These are phyloP conservation scores for Hippocampus mohnikei DNA, from an alignment of 2,113 vertebrate genomes.

Conservation along the genomic window DNA sequence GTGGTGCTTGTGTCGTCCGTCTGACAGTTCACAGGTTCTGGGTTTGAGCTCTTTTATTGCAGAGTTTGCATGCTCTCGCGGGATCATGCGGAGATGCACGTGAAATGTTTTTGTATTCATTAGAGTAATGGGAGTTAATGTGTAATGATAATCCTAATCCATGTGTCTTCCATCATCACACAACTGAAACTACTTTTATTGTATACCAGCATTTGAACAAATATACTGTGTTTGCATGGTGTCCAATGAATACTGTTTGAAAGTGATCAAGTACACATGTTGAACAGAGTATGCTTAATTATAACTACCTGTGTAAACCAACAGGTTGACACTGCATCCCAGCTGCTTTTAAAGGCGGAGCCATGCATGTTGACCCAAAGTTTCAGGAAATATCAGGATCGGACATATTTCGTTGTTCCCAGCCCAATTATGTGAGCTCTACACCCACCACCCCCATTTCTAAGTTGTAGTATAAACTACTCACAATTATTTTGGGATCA, in stretches of 20 bases:
- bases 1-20: not conserved
- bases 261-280: not conserved
- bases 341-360: not conserved
- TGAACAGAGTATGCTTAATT: not conserved
- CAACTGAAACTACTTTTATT: not conserved
- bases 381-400: not conserved
- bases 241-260: not conserved
- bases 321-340: not conserved
- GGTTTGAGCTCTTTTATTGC: not conserved
- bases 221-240: not conserved
- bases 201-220: not conserved
- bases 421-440: too few relatives aligned
- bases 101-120: not conserved
- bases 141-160: not conserved
- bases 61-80: not conserved
- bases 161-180: not conserved
- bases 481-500: too few relatives aligned
- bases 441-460: too few relatives aligned
- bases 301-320: not conserved
- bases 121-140: not conserved
- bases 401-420: not conserved
- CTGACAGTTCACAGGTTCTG: not conserved
- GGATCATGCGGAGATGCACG: not conserved
- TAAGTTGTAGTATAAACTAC: too few relatives aligned
- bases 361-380: not conserved